Base-by-base conservation (phyloP, 2,113 vertebrate genomes). In the Engystomops pustulosus region DNA sequence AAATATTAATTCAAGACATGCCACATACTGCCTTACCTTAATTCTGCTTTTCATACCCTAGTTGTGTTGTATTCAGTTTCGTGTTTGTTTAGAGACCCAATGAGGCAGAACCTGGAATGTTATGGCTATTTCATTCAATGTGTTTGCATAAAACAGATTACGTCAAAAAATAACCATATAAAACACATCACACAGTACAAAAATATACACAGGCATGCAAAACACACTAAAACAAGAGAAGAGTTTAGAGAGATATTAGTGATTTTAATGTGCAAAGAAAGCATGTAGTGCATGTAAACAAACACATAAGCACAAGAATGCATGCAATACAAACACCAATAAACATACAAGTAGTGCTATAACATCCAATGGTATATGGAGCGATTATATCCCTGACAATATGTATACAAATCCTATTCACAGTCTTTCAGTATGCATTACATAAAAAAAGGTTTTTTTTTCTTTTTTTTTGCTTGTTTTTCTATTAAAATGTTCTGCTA, bases 51-150 rank as follows among this genome's bases (percentile, higher is more conserved):
- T 94, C 96, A 99, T 94, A 99, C 98, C 95, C 98, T 98, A 96
- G 98, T 99, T 93, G 98, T 99, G 96, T 98, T 99, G 98, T 98
- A 98, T 92, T 99, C 98, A 95, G 97, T 97, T 93, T 98, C 98
- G 92, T 98, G 98, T 98, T 99, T 99, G 97, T 95, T 98, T 96
- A 99, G 97, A 95, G 98, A 99, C 96, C 98, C 98, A 98, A 99
- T 98, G 96, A 99, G 98, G 97, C 98, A 98, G 96, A 98, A 99
- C 96, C 98, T 99, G 98, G 94, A 99, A 99, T 96, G 95, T 98
- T 95, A 98, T 15, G 94, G 94, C 97, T 98, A 95, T 95, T 95
- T 96, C 94, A 94, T 96, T 99, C 96, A 98, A 96, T 94, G 92
- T 91, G 79, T 93, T 96, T 95, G 91, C 93, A 95, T 91, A 95